Conservation (phyloP, 1,140 invertebrate species). For the Leptoteleia sp. region DNA sequence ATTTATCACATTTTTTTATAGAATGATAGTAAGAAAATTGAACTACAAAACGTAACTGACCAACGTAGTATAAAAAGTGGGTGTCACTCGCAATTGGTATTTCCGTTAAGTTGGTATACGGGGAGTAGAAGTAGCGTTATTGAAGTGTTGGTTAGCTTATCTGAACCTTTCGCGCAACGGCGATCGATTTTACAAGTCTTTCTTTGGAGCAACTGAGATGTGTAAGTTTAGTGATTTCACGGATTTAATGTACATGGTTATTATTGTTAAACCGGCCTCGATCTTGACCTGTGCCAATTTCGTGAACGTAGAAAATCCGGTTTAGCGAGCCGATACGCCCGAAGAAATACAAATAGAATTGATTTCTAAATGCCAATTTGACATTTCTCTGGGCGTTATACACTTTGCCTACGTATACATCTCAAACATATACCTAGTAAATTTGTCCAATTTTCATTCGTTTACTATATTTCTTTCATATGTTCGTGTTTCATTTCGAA, state of each 20-base stretch:
- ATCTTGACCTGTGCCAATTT: too few species aligned
- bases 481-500: neutral
- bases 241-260: too few species aligned
- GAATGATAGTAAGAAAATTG: too few species aligned
- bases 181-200: slow-evolving; percentile 25
- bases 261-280: too few species aligned
- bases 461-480: slow-evolving; percentile 3
- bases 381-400: slow-evolving; percentile 32
- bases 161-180: slow-evolving; percentile 12
- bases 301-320: too few species aligned
- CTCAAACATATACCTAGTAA: slow-evolving; percentile 14
- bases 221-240: slow-evolving; percentile 13
- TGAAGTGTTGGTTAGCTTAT: slow-evolving; percentile 9
- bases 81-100: slow-evolving; percentile 16
- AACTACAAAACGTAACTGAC: neutral
- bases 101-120: slow-evolving; percentile 20
- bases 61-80: slow-evolving; percentile 16
- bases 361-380: slow-evolving; percentile 41
- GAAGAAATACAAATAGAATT: too few species aligned
- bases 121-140: slow-evolving; percentile 22
- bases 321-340: too few species aligned
- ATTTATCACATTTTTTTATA: too few species aligned
- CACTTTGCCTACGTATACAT: slow-evolving; percentile 36
- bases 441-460: neutral
- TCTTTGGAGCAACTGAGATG: slow-evolving; percentile 1